phyloP scores from a whole-genome alignment of 2,797 vertebrate genomes.

The Dromococcyx pavoninus region DNA sequence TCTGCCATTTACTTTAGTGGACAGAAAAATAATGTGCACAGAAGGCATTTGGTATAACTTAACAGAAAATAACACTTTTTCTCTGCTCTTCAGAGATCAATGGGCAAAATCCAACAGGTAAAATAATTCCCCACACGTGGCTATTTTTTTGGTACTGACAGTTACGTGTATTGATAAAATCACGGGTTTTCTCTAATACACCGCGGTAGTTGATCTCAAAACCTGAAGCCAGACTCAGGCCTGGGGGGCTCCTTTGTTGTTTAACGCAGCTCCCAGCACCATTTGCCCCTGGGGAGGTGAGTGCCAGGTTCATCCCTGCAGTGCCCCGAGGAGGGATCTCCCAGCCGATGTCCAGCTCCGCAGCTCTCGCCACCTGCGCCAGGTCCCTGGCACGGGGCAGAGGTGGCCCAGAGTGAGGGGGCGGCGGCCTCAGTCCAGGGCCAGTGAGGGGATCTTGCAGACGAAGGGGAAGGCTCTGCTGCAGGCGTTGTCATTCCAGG shows the following conservation, averaged over 20 bases:
- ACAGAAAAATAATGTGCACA: not conserved
- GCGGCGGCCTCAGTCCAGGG: constrained; percentile 56
- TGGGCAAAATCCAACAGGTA: not conserved
- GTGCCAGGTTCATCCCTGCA: accelerated
- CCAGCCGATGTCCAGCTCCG: not conserved
- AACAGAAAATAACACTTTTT: not conserved
- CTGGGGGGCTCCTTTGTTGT: not conserved
- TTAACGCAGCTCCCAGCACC: not conserved
- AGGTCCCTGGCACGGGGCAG: not conserved
- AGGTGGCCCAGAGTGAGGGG: not conserved
- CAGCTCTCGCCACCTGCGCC: accelerated
- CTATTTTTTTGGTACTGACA: not conserved
- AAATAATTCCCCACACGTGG: not conserved
- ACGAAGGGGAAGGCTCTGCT: constrained; percentile 82
- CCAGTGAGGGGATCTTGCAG: constrained; percentile 81
- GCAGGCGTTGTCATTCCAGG: constrained; percentile 85
- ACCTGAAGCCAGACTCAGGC: not conserved
- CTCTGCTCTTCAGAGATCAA: not conserved
- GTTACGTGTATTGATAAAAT: not conserved
- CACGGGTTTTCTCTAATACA: not conserved
- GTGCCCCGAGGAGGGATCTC: not conserved
- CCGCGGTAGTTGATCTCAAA: not conserved
- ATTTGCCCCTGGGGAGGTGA: not conserved
- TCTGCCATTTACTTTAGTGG: constrained; percentile 7
- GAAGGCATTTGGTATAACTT: constrained; percentile 29